Conservation (phyloP, 2,113 vertebrate species). For the Apodemus sylvaticus region DNA sequence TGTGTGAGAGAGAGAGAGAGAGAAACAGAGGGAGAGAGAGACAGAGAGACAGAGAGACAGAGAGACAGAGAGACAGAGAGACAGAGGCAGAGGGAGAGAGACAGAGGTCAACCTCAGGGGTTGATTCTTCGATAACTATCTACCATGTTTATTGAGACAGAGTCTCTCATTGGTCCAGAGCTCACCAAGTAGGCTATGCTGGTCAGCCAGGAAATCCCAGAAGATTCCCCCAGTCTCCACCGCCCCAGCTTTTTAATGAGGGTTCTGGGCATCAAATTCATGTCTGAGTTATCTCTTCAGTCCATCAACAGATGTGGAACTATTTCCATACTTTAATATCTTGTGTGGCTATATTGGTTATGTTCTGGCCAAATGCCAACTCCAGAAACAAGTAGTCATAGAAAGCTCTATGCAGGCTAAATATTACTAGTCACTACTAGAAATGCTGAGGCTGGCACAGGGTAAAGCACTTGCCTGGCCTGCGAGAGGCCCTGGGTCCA, state of each 20-base stretch:
- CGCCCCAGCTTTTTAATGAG: neutral
- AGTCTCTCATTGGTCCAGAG: neutral
- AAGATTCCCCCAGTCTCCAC: neutral
- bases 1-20: neutral
- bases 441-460: neutral
- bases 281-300: neutral
- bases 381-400: neutral
- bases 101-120: neutral
- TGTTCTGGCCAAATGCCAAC: neutral
- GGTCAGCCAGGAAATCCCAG: neutral
- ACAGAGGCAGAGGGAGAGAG: too few species aligned
- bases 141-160: neutral
- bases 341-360: neutral
- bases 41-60: too few species aligned
- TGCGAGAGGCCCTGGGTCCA: neutral
- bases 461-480: neutral
- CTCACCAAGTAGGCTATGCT: neutral
- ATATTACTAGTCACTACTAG: neutral
- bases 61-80: too few species aligned
- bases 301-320: neutral
- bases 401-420: neutral
- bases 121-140: neutral
- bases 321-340: constrained; percentile 7
- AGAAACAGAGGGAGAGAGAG: too few species aligned
- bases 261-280: neutral